A percentile compares a stretch with the other conserved stretches of the same genome.
Evolutionary conservation across 2,888 invertebrate species (phyloP).

Genomic region (Heliothis peltigera): DNA sequence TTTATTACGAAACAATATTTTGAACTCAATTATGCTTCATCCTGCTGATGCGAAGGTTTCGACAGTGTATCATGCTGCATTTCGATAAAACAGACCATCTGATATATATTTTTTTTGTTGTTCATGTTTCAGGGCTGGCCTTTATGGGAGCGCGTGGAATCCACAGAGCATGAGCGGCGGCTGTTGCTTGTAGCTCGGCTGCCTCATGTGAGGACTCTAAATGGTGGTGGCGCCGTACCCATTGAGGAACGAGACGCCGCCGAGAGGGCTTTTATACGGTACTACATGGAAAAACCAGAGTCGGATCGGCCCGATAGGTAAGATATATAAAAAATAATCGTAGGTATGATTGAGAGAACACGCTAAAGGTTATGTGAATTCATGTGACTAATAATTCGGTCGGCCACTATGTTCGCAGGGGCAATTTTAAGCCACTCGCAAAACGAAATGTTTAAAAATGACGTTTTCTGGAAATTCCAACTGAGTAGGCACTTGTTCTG

Average conservation of each 20-base stretch:
- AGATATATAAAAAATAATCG: too few relatives aligned
- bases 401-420: too few relatives aligned
- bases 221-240: constrained; percentile 96
- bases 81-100: too few relatives aligned
- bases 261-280: constrained; percentile 97
- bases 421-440: too few relatives aligned
- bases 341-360: too few relatives aligned
- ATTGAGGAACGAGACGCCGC: constrained; percentile 97
- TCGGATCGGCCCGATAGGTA: constrained; percentile 94
- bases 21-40: too few relatives aligned
- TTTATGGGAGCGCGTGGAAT: constrained; percentile 94
- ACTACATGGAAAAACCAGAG: constrained; percentile 97
- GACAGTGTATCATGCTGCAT: too few relatives aligned
- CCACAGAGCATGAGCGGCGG: constrained; percentile 96
- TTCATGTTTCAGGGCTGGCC: constrained; percentile 91
- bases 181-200: constrained; percentile 96
- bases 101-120: neutral
- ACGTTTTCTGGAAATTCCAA: constrained; percentile 9
- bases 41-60: too few relatives aligned
- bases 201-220: constrained; percentile 95
- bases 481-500: neutral
- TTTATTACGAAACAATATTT: too few relatives aligned
- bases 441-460: too few relatives aligned
- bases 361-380: neutral
- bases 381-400: neutral